A percentile compares a stretch with the other conserved stretches of the same genome.
Conservation (phyloP, 92 coral and sea anemone species). For the Porites cylindrica region DNA sequence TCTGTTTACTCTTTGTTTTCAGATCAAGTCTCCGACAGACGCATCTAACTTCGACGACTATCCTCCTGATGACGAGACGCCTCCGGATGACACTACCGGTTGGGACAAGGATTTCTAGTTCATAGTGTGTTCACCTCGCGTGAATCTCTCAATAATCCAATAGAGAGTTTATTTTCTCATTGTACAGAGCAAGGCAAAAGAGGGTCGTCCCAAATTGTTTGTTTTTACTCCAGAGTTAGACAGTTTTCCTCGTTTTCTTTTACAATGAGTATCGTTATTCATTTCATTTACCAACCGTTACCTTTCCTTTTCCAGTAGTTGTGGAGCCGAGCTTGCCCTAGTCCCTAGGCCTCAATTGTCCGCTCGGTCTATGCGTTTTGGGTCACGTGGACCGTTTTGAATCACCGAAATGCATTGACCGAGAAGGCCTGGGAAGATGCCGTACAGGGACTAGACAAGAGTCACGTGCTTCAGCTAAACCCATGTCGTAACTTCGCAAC, state of each 20-base stretch:
- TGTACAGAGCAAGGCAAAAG: conserved; percentile 24
- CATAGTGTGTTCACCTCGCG: conserved; percentile 1
- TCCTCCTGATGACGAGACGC: conserved; percentile 96
- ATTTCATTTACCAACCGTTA: neutral
- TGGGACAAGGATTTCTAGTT: conserved; percentile 97
- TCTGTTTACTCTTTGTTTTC: neutral
- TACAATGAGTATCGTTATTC: neutral
- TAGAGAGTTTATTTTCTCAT: conserved; percentile 9
- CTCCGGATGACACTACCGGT: conserved; percentile 90
- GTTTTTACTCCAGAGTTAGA: neutral
- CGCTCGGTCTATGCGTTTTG: no score
- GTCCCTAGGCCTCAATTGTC: no score
- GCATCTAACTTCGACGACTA: conserved; percentile 99
- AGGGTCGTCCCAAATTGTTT: neutral
- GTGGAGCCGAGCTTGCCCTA: neutral
- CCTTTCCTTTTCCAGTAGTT: neutral
- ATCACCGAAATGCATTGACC: no score
- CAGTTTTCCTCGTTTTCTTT: neutral
- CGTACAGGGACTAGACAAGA: neutral
- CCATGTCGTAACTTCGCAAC: conserved; percentile 6
- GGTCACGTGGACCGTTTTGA: no score
- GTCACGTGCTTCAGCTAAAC: neutral
- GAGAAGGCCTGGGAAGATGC: no score
- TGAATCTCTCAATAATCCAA: conserved; percentile 3
- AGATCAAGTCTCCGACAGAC: conserved; percentile 95